Evolutionary conservation across 23 tunicate species (phyloP), one percentile per base, ranked within the genome.

Genomic region (Halocynthia aurantium): DNA sequence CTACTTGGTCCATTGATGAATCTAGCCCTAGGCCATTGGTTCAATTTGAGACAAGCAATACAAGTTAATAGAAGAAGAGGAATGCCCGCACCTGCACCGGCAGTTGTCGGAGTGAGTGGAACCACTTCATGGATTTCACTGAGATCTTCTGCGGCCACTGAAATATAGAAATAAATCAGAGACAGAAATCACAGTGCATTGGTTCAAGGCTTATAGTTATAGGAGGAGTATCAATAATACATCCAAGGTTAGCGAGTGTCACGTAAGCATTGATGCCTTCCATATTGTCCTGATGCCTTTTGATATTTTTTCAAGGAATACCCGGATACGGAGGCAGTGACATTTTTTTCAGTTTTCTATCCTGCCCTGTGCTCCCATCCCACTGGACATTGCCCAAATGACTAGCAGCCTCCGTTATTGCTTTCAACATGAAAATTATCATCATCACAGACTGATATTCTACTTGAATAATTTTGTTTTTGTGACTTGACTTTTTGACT

Each of bases 81-180:
- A 31, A 31, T 31, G 44, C 44, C 44, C 44, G 44, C 62, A 44
- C 61, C 10, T 13, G 68, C 62, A 55, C 78, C 85, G 5, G 84
- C 76, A 8, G 88, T 52, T 7, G 98, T 92, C 18, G 98, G 98
- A 17, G 98, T 92, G 7, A 92, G 81, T 50, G 98, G 98, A 61
- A 92, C 98, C 50, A 92, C 98, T 56, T 92, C 98, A 75, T 92
- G 98, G 8, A 92, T 71, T 80, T 92, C 98, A 80, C 86, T 84
- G 19, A 85, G 50, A 53, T 92, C 88, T 11, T 92, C 98, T 9
- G 55, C 62, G 19, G 70, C 78, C 31, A 44, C 62, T 53, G 72
- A 22, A 71, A 55, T 71, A 62, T 44, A 62, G 2, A 15, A 15
- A n/a, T 15, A 60, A 60, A 15, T 60, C n/a, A 15, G 17, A 60